Evolutionary conservation across 64 coral and sea anemone species (phyloP), one percentile per base, ranked within the genome.

Genomic region (Anthopleura sola): DNA sequence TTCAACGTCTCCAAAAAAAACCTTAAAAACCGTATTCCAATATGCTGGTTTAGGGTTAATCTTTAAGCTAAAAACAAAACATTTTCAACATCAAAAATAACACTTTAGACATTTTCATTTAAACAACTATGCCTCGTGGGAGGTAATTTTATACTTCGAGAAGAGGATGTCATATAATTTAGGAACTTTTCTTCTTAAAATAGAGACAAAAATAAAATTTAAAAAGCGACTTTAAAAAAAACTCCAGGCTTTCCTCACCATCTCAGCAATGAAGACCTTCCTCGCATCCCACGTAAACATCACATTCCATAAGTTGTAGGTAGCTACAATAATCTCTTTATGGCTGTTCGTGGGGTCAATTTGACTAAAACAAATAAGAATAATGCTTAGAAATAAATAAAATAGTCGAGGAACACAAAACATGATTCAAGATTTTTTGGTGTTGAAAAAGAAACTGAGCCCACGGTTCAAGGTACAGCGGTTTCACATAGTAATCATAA

Each of bases 271-370:
- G 60, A 76, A 91, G 18, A 90, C 21, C 57, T 99, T 99, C 68
- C 97, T 94, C 36, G 90, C 82, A 39, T 99, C 90, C 97, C 97
- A 99, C 49, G 91, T 86, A 88, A 99, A 99, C 97, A 99, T 99
- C 11, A 99, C 97, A 92, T 99, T 99, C 97, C 97, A 99, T 17
- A 99, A 85, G 85, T 99, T 99, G 54, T 99, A 99, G 36, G 90
- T 92, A 26, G 92, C 97, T 14, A 99, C 87, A 3, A 55, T 87
- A 56, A 99, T 54, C 36, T 68, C 74, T 55, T 87, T 94, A 6
- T 95, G 50, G 53, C 86, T 82, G 7, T 55, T 49, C 7, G 82
- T 79, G 38, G 31, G 66, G 31, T 33, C 0, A 24, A 83, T 9
- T 9, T 53, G 18, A 20, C 15, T 26, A 24, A 86, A 74, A 16